Percentiles rank a stretch among this genome's conserved stretches.
Evolutionary conservation across 2,888 invertebrate genomes (phyloP).

Genomic region (Zygaena filipendulae): DNA sequence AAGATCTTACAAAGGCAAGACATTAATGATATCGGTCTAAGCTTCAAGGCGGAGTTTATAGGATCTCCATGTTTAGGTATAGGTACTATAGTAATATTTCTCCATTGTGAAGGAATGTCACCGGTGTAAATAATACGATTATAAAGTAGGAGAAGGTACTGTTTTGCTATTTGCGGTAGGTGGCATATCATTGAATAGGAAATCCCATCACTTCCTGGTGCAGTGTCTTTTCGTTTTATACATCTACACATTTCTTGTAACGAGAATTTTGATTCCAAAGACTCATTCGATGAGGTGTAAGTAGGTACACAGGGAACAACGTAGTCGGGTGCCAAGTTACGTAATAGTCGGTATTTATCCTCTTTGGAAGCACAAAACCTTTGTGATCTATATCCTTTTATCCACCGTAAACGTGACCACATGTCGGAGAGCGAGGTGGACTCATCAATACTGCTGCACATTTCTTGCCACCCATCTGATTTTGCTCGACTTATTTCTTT

Average conservation of each 20-base stretch:
- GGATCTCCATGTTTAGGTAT: conserved; percentile 4
- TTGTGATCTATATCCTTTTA: too few relatives aligned
- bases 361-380: too few relatives aligned
- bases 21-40: conserved; percentile 15
- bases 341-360: too few relatives aligned
- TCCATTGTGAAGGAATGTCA: conserved; percentile 11
- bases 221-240: conserved; percentile 8
- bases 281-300: too few relatives aligned
- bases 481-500: too few relatives aligned
- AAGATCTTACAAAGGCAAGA: conserved; percentile 17
- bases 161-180: conserved; percentile 7
- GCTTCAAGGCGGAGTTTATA: background rate
- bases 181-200: conserved; percentile 14
- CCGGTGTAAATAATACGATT: conserved; percentile 5
- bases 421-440: too few relatives aligned
- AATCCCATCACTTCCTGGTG: conserved; percentile 11
- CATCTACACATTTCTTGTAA: background rate
- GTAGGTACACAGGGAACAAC: conserved; percentile 1
- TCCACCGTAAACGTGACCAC: too few relatives aligned
- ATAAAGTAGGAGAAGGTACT: conserved; percentile 6
- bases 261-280: too few relatives aligned
- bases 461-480: too few relatives aligned
- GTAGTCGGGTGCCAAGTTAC: conserved; percentile 5
- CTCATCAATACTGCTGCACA: too few relatives aligned
- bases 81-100: conserved; percentile 5